These are phyloP conservation scores for Patiria pectinifera DNA, from an alignment of 53 echinoderm and acorn worm genomes.

Conservation along the genomic window DNA sequence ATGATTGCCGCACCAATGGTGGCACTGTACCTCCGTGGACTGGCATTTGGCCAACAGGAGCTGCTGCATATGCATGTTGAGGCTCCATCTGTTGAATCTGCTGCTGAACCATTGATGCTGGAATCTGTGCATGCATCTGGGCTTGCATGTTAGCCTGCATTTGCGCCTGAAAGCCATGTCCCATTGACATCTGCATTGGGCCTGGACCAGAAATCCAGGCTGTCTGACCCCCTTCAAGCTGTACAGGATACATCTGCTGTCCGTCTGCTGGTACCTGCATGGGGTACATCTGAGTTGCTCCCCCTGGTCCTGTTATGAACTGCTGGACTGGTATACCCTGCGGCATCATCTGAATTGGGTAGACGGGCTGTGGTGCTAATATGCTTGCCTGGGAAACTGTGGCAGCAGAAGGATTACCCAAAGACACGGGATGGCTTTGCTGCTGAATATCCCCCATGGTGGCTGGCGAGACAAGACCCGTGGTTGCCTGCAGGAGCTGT, in stretches of 20 bases:
- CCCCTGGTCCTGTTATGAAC: slow-evolving; percentile 16
- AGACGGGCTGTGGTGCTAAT: slow-evolving; percentile 48
- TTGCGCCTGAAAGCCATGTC: slow-evolving; percentile 2
- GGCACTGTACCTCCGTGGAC: slow-evolving; percentile 43
- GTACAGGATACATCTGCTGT: slow-evolving; percentile 42
- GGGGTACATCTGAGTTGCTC: slow-evolving; percentile 19
- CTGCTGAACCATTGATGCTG: background rate
- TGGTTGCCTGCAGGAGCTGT: slow-evolving; percentile 8
- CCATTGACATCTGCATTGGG: slow-evolving; percentile 33
- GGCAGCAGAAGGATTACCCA: slow-evolving; percentile 19
- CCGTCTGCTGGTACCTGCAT: background rate
- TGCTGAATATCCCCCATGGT: slow-evolving; percentile 7
- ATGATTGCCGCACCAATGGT: slow-evolving; percentile 23
- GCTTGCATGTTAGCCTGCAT: slow-evolving; percentile 29
- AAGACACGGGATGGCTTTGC: slow-evolving; percentile 16
- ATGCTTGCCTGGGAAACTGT: slow-evolving; percentile 31
- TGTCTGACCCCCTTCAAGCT: slow-evolving; percentile 23
- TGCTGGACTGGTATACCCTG: slow-evolving; percentile 28
- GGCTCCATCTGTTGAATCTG: slow-evolving; percentile 28
- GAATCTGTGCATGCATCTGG: slow-evolving; percentile 26
- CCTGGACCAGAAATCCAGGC: background rate
- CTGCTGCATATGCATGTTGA: slow-evolving; percentile 11
- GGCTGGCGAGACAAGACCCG: slow-evolving; percentile 10
- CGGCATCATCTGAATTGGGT: slow-evolving; percentile 55
- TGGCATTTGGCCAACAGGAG: slow-evolving; percentile 9